Conservation (phyloP, 2,797 vertebrate species). For the Notolabrus celidotus region DNA sequence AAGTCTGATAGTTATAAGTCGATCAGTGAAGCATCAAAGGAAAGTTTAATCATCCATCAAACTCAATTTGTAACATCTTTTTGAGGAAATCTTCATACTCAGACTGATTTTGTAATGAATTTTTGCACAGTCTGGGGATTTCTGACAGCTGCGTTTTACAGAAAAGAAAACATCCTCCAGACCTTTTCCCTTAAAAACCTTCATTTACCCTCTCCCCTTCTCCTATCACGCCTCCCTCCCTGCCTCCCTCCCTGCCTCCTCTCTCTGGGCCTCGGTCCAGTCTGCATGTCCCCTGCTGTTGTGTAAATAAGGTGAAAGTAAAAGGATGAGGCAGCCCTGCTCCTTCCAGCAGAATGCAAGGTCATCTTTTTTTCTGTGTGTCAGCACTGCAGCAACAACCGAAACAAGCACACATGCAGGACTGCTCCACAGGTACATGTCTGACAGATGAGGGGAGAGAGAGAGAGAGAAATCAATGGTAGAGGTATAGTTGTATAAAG, state of each 20-base stretch:
- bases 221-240: neutral
- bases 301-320: constrained; percentile 63
- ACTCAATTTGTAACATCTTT: constrained; percentile 19
- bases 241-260: constrained; percentile 19
- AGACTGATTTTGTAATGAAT: neutral
- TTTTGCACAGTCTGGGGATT: constrained; percentile 4
- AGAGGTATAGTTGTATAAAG: too few species aligned
- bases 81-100: constrained; percentile 4
- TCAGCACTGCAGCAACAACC: constrained; percentile 57
- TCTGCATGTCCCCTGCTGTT: constrained; percentile 49
- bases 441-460: neutral
- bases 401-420: constrained; percentile 10
- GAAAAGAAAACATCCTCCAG: constrained; percentile 1
- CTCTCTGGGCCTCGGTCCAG: constrained; percentile 33
- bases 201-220: neutral
- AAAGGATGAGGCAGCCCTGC: constrained; percentile 61
- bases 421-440: constrained; percentile 8
- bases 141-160: constrained; percentile 4
- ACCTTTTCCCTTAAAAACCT: constrained; percentile 18
- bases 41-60: constrained; percentile 14
- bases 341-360: constrained; percentile 52
- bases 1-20: constrained; percentile 15
- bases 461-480: neutral
- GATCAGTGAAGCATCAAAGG: constrained; percentile 5
- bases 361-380: constrained; percentile 49